Evolutionary conservation across 2,797 vertebrate genomes (phyloP), one percentile per base, ranked within the genome.

Genomic region (Danionella dracula): DNA sequence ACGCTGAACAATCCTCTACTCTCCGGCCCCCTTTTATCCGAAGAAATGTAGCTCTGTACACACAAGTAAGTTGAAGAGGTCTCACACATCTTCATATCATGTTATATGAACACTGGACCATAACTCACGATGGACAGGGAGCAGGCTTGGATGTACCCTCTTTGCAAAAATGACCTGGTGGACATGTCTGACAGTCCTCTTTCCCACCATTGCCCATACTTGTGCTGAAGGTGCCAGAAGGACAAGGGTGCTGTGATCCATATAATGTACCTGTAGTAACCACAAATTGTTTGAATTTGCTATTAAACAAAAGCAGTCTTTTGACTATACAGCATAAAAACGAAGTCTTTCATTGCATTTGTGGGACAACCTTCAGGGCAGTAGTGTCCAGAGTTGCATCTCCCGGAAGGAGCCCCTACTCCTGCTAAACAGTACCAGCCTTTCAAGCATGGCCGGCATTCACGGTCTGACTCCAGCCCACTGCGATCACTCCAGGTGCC

Each of bases 341-440:
- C n/a, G n/a, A n/a, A n/a, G n/a, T n/a, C n/a, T n/a, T n/a, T n/a
- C n/a, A n/a, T n/a, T n/a, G n/a, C n/a, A n/a, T n/a, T n/a, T n/a
- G n/a, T n/a, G n/a, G n/a, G n/a, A n/a, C n/a, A n/a, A 95, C 93
- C 92, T 81, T 80, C 84, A 44, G 91, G 92, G 78, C 93, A 97
- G 79, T 87, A 94, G 76, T 94, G 90, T 42, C 95, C 93, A 0
- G 92, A 88, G 68, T 76, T 92, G 85, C 94, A 95, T 19, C 79
- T 84, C 32, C 92, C 94, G 0, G 89, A 88, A 0, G 92, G 90
- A 2, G 27, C 31, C 1, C 74, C 89, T n/a, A 90, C 84, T 41
- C 93, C 93, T 0, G 81, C 77, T 59, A 83, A 54, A 56, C 94
- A 97, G 69, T 94, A 95, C 92, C 92, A 92, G n/a, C 94, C 92